phyloP scores from a whole-genome alignment of 2,888 invertebrate genomes.

The Teleogryllus oceanicus region DNA sequence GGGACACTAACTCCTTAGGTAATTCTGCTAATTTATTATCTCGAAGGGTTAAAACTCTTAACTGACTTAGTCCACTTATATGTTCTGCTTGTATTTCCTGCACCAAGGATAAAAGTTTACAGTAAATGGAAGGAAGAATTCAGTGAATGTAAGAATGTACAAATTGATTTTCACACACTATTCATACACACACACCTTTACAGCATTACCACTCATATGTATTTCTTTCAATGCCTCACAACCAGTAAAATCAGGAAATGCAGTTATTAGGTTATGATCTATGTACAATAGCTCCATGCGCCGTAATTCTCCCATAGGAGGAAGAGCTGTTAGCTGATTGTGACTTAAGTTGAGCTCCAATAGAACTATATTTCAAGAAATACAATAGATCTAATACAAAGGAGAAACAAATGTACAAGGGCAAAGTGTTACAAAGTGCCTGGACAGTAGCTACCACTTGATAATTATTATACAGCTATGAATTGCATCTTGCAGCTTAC shows the following conservation, averaged over 20 bases:
- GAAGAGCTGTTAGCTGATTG: constrained; percentile 63
- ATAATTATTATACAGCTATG: too few relatives aligned
- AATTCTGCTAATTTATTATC: constrained; percentile 75
- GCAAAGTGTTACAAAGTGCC: too few relatives aligned
- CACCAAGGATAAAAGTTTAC: neutral
- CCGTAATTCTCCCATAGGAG: constrained; percentile 65
- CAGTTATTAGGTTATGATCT: constrained; percentile 75
- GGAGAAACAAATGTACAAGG: neutral
- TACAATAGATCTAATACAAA: neutral
- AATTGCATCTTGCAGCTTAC: too few relatives aligned
- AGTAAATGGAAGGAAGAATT: too few relatives aligned
- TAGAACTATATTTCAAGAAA: constrained; percentile 52
- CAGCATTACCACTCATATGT: constrained; percentile 77
- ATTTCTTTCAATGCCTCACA: constrained; percentile 75
- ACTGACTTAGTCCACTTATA: constrained; percentile 67
- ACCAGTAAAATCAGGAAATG: constrained; percentile 72
- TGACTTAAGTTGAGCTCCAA: constrained; percentile 70
- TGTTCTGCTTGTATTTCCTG: constrained; percentile 68
- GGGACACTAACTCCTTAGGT: constrained; percentile 72
- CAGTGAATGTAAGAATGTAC: neutral
- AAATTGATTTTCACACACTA: neutral
- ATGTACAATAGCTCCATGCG: constrained; percentile 73
- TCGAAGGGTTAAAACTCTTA: constrained; percentile 72
- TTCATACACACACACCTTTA: constrained; percentile 55
- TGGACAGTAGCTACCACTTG: too few relatives aligned